These are phyloP conservation scores for Gymnogyps californianus DNA, from an alignment of 2,113 vertebrate genomes.

Conservation along the genomic window DNA sequence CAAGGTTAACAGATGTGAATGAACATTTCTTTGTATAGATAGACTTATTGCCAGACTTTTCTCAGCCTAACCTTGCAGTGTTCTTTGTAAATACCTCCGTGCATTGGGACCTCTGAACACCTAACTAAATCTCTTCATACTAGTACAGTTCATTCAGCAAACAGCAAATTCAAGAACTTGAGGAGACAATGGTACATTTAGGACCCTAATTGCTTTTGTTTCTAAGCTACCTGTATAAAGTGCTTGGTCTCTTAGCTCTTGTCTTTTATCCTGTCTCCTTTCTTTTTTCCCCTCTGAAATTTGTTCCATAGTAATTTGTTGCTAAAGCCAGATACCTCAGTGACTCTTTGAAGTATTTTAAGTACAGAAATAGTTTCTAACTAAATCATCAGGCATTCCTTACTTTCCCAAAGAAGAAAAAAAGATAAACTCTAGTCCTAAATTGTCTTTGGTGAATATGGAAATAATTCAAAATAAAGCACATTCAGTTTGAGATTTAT, in stretches of 20 bases:
- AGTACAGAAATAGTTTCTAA: conserved; percentile 1
- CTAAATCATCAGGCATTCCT: background rate
- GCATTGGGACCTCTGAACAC: background rate
- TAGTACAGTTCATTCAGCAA: background rate
- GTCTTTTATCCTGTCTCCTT: background rate
- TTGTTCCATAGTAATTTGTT: background rate
- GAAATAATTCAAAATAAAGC: conserved; percentile 50
- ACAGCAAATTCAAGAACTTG: background rate
- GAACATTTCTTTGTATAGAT: background rate
- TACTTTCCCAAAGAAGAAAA: background rate
- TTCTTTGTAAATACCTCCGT: background rate
- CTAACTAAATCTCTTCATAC: background rate
- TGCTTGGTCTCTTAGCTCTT: background rate
- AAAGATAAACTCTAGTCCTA: background rate
- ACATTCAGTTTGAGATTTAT: conserved; percentile 40
- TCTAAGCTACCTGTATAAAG: background rate
- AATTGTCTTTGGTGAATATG: conserved; percentile 35
- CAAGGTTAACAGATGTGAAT: background rate
- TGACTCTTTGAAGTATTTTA: background rate
- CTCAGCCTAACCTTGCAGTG: background rate
- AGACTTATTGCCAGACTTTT: background rate
- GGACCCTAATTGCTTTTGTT: conserved; percentile 9
- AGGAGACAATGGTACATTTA: background rate
- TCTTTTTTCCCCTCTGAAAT: background rate
- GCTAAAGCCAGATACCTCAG: background rate